Conservation (phyloP, 1,140 invertebrate species). For the Drosophila pseudoananassae region DNA sequence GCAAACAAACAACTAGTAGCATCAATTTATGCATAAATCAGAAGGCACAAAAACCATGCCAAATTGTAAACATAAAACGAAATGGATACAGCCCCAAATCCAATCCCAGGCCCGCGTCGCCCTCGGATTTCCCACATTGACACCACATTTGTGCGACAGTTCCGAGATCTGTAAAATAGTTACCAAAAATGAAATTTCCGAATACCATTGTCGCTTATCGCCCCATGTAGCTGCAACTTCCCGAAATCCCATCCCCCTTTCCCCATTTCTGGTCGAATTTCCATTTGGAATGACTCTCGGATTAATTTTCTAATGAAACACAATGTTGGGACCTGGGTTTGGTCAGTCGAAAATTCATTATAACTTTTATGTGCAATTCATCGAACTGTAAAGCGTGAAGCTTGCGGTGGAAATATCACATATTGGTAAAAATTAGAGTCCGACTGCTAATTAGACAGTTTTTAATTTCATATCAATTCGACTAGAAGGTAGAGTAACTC, state of each 20-base stretch:
- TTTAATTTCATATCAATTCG: background rate
- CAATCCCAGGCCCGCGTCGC: background rate
- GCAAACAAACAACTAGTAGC: constrained; percentile 57
- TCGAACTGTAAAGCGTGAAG: constrained; percentile 4
- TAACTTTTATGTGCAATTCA: constrained; percentile 21
- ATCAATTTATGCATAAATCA: constrained; percentile 74
- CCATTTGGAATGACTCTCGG: constrained; percentile 34
- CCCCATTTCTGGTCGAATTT: constrained; percentile 18
- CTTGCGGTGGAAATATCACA: constrained; percentile 1
- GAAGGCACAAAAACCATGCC: constrained; percentile 63
- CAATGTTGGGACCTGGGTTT: constrained; percentile 1
- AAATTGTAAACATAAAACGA: constrained; percentile 65
- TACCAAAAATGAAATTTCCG: constrained; percentile 64
- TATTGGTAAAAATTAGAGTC: constrained; percentile 7
- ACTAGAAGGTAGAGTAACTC: background rate
- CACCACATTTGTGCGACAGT: constrained; percentile 32
- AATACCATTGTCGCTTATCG: constrained; percentile 54
- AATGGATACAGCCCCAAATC: constrained; percentile 25
- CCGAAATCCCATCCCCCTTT: background rate
- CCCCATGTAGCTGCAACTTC: constrained; percentile 1
- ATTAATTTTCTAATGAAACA: constrained; percentile 48
- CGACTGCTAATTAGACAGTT: constrained; percentile 23
- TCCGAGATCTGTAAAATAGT: constrained; percentile 26
- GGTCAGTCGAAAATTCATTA: constrained; percentile 32
- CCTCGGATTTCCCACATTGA: constrained; percentile 24